These are phyloP conservation scores for Pharmacophagus antenor DNA, from an alignment of 2,888 invertebrate species.

Conservation along the genomic window DNA sequence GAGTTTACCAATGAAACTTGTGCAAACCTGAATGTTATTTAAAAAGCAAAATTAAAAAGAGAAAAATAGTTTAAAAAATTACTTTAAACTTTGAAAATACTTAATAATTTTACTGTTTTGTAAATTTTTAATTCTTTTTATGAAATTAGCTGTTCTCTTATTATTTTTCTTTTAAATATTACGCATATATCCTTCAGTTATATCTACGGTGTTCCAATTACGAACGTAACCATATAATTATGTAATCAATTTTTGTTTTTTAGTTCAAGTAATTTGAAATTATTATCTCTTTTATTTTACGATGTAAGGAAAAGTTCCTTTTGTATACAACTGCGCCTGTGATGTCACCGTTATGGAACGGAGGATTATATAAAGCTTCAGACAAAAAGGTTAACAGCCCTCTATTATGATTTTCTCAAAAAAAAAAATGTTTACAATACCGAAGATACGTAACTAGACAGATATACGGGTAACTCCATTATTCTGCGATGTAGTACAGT, in stretches of 20 bases:
- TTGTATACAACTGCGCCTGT: no score
- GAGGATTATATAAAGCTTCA: no score
- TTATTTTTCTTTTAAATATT: not conserved
- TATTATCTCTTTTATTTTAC: not conserved
- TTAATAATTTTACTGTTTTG: no score
- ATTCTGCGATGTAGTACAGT: no score
- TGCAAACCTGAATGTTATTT: not conserved
- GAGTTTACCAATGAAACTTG: not conserved
- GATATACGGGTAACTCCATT: no score
- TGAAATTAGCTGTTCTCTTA: no score
- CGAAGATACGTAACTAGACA: no score
- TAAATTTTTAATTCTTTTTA: no score
- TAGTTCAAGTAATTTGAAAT: not conserved
- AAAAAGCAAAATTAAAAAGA: not conserved
- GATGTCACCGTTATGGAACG: no score
- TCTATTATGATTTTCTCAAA: no score
- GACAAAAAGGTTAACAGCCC: no score
- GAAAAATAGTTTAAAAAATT: not conserved
- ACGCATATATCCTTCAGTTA: not conserved
- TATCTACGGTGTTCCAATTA: not conserved
- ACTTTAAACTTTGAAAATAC: not conserved
- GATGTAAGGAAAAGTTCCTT: not conserved
- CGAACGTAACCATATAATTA: not conserved
- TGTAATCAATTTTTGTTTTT: not conserved
- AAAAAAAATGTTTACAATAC: no score